These are phyloP conservation scores for Cebus imitator DNA, from an alignment of 2,113 vertebrate species.

Conservation along the genomic window DNA sequence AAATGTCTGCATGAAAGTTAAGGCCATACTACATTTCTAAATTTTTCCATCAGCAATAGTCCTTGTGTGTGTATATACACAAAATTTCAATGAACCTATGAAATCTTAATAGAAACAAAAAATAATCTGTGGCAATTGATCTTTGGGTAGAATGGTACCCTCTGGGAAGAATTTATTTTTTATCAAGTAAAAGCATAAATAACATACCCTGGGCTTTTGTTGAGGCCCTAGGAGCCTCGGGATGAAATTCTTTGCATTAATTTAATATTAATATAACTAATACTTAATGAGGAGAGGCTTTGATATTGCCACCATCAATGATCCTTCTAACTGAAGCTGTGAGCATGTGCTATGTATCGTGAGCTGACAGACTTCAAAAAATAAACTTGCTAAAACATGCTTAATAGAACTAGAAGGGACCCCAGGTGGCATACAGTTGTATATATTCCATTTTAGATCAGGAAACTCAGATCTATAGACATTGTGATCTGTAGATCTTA, in stretches of 20 bases:
- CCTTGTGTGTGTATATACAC: background rate
- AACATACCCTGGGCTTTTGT: background rate
- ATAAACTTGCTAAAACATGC: background rate
- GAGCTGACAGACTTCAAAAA: background rate
- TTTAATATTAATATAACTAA: constrained; percentile 48
- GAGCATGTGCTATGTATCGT: background rate
- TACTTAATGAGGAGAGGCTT: constrained; percentile 5
- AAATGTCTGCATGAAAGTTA: constrained; percentile 24
- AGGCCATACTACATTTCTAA: background rate
- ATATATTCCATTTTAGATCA: background rate
- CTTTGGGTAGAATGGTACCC: background rate
- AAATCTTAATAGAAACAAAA: constrained; percentile 65
- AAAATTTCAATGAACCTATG: constrained; percentile 12
- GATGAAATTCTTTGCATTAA: constrained; percentile 29
- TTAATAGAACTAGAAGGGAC: background rate
- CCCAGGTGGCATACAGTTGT: background rate
- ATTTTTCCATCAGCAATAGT: background rate
- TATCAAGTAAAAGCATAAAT: constrained; percentile 52
- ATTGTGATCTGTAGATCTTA: background rate
- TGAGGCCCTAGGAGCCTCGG: background rate
- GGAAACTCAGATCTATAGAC: background rate
- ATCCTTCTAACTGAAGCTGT: constrained; percentile 3
- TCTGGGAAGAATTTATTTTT: constrained; percentile 54
- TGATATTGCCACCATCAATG: background rate
- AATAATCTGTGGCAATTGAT: constrained; percentile 10